phyloP scores from a whole-genome alignment of 2,797 vertebrate genomes.

The Hemibagrus guttatus region DNA sequence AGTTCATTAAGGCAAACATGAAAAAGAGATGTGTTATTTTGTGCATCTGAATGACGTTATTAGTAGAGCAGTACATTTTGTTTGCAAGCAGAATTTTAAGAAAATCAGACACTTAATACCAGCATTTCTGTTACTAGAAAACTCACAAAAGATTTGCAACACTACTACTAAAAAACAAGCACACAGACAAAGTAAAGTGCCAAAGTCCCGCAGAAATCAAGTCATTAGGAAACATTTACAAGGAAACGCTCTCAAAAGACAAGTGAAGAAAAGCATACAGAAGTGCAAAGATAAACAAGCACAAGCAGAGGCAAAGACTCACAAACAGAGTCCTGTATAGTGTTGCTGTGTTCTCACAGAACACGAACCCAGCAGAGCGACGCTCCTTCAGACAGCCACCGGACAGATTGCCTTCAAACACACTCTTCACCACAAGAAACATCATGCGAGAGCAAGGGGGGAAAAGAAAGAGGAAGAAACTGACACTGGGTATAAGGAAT shows the following conservation, averaged over 20 bases:
- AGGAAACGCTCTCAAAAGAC: neutral
- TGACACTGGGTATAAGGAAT: neutral
- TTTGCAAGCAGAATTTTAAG: neutral
- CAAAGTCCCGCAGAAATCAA: neutral
- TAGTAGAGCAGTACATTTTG: neutral
- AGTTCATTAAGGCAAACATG: no score
- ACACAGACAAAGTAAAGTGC: conserved; percentile 35
- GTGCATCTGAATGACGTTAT: neutral
- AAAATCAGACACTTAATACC: neutral
- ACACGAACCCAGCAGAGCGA: conserved; percentile 90
- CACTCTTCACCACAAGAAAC: conserved; percentile 78
- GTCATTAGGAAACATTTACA: conserved; percentile 26
- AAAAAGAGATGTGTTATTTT: neutral
- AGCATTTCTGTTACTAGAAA: neutral
- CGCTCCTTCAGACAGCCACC: conserved; percentile 94
- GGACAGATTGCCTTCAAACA: conserved; percentile 95
- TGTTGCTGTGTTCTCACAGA: conserved; percentile 95
- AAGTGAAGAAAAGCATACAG: conserved; percentile 42
- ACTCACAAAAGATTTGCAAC: neutral
- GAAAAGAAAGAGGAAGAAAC: conserved; percentile 29
- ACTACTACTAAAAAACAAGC: conserved; percentile 29
- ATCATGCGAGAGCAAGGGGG: conserved; percentile 29
- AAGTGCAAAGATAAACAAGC: neutral
- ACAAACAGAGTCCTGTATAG: conserved; percentile 95
- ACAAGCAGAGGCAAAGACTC: conserved; percentile 74